A percentile compares a stretch with the other conserved stretches of the same genome.
phyloP scores from a whole-genome alignment of 2,797 vertebrate genomes.

The Coregonus suidteri region DNA sequence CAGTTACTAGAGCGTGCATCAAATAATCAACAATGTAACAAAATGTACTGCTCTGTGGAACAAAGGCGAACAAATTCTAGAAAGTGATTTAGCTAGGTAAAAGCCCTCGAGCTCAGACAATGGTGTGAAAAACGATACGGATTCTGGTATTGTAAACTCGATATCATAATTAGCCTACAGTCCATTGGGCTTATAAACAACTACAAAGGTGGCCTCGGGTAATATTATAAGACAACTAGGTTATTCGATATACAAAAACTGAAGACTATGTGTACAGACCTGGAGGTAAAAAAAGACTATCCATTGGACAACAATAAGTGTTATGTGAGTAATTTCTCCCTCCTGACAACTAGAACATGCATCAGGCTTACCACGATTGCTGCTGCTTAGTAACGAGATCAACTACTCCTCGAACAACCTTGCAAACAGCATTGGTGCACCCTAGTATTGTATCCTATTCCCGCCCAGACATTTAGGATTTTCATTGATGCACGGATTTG shows the following conservation, averaged over 20 bases:
- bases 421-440: neutral
- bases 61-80: neutral
- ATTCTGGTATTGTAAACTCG: no score
- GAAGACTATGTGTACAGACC: neutral
- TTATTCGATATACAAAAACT: neutral
- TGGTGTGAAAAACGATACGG: neutral
- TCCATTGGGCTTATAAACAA: no score
- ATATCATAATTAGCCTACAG: neutral
- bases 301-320: neutral
- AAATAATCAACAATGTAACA: neutral
- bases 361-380: conserved; percentile 27
- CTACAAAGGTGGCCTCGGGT: neutral
- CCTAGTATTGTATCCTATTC: neutral
- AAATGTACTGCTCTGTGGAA: neutral
- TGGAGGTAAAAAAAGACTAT: neutral
- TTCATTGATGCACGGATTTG: conserved; percentile 38
- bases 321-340: neutral
- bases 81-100: neutral
- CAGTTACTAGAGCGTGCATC: neutral
- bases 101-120: neutral
- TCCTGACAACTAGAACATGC: neutral
- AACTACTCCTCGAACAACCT: conserved; percentile 68
- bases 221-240: neutral
- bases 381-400: conserved; percentile 78
- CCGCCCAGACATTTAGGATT: neutral